Percentiles rank a stretch among this genome's conserved stretches.
These are phyloP conservation scores for Ryuthela nishihirai DNA, from an alignment of 2,888 invertebrate genomes.

Conservation along the genomic window DNA sequence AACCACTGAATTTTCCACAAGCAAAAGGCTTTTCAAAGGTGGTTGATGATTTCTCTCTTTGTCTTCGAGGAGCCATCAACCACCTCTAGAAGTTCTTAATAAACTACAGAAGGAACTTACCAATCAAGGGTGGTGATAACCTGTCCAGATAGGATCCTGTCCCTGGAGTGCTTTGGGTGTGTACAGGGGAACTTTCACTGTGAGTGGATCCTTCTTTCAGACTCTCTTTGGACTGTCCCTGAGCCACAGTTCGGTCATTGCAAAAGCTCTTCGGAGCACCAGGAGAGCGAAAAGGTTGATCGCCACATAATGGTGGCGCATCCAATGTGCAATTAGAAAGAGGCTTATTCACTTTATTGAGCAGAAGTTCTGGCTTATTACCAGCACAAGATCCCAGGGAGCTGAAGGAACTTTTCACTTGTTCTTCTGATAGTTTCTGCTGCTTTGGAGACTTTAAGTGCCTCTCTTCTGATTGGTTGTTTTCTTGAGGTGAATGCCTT, in stretches of 20 bases:
- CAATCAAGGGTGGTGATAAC: constrained; percentile 22
- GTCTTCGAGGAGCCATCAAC: too few relatives aligned
- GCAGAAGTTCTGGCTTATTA: background rate
- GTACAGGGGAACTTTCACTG: constrained; percentile 3
- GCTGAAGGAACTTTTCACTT: background rate
- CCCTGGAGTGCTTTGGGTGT: constrained; percentile 7
- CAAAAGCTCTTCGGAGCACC: too few relatives aligned
- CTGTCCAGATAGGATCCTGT: constrained; percentile 14
- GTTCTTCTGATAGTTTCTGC: background rate
- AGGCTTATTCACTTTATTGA: constrained; percentile 6
- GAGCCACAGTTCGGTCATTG: background rate
- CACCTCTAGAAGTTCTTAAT: too few relatives aligned
- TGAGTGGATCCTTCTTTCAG: background rate
- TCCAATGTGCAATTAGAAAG: too few relatives aligned
- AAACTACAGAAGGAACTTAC: background rate
- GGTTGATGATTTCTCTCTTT: too few relatives aligned
- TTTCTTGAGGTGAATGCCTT: constrained; percentile 1
- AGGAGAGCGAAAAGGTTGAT: too few relatives aligned
- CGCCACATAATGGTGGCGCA: too few relatives aligned
- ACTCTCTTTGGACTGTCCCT: background rate
- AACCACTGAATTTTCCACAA: too few relatives aligned
- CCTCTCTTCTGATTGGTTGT: too few relatives aligned
- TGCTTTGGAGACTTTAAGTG: too few relatives aligned
- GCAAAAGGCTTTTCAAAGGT: too few relatives aligned
- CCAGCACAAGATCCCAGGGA: background rate